phyloP scores from a whole-genome alignment of 1,140 invertebrate genomes.

The Meloidogyne hapla region DNA sequence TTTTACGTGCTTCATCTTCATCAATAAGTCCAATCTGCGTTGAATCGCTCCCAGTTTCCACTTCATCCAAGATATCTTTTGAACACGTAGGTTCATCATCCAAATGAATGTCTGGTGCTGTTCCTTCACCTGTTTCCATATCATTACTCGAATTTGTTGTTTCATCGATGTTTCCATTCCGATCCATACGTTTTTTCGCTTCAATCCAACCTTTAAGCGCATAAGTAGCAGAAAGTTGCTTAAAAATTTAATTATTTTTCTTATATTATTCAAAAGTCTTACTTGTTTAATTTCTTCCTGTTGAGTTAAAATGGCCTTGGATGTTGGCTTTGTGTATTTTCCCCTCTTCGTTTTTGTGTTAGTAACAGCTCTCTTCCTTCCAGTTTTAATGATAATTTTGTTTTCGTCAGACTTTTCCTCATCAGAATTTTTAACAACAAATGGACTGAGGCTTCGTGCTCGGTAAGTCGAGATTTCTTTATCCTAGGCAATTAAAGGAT shows the following conservation, averaged over 20 bases:
- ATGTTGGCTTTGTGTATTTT: background rate
- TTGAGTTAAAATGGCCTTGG: conserved; percentile 10
- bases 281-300: conserved; percentile 15
- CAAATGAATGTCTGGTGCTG: background rate
- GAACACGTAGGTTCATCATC: background rate
- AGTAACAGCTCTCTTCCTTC: background rate
- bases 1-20: conserved; percentile 26
- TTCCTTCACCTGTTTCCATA: background rate
- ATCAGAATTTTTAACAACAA: background rate
- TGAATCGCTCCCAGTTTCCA: background rate
- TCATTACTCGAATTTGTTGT: background rate
- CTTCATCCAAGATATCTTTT: background rate
- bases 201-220: conserved; percentile 15
- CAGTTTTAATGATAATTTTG: background rate
- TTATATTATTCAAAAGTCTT: background rate
- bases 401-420: background rate
- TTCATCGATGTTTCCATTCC: conserved; percentile 6
- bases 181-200: background rate
- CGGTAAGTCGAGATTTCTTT: background rate
- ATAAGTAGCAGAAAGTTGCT: conserved; percentile 18
- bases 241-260: background rate
- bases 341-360: background rate
- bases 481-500: background rate
- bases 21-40: conserved; percentile 3
- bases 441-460: conserved; percentile 18